These are phyloP conservation scores for Metaphire vulgaris DNA, from an alignment of 1,140 invertebrate genomes.

Conservation along the genomic window DNA sequence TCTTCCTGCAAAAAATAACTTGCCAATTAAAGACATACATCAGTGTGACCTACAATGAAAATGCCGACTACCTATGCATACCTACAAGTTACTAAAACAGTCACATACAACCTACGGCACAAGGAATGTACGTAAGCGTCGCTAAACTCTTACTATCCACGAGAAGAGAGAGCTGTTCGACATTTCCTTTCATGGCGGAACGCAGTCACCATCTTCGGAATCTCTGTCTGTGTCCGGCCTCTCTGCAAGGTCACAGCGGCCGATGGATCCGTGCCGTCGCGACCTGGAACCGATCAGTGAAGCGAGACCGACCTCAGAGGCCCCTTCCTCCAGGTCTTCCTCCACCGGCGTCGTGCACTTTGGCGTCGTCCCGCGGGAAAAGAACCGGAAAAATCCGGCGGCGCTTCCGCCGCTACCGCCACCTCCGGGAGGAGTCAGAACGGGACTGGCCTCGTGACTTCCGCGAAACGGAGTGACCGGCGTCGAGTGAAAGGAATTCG, in stretches of 20 bases:
- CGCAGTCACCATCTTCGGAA: not conserved
- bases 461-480: not conserved
- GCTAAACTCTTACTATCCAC: too few relatives aligned
- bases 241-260: not conserved
- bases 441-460: not conserved
- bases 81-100: too few relatives aligned
- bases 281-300: slow-evolving; percentile 21
- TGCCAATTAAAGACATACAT: too few relatives aligned
- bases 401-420: not conserved
- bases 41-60: too few relatives aligned
- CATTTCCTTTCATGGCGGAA: not conserved
- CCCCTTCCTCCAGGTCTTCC: slow-evolving; percentile 11
- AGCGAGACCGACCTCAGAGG: slow-evolving; percentile 4
- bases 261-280: slow-evolving; percentile 21
- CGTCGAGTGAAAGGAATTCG: not conserved
- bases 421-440: not conserved
- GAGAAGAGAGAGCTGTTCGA: too few relatives aligned
- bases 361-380: slow-evolving; percentile 28
- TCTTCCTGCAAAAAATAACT: too few relatives aligned
- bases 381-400: slow-evolving; percentile 10
- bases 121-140: too few relatives aligned
- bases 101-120: too few relatives aligned
- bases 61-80: too few relatives aligned
- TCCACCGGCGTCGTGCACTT: slow-evolving; percentile 15
- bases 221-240: not conserved